Conservation (phyloP, 1,140 invertebrate genomes). For the Adoxophyes honmai region DNA sequence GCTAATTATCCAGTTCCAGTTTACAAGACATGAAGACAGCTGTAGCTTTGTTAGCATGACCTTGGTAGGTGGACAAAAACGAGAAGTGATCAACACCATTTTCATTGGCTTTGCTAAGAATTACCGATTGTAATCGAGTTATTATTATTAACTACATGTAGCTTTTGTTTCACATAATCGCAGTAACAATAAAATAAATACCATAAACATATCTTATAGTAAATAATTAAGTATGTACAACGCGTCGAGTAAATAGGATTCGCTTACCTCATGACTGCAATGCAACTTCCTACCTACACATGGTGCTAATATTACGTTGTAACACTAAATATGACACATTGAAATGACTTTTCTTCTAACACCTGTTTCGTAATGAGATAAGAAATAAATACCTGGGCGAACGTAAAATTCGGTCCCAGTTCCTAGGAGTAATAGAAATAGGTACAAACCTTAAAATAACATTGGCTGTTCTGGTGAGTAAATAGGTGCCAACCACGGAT, state of each 20-base stretch:
- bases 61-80: not conserved
- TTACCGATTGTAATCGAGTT: no score
- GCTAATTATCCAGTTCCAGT: no score
- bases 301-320: slow-evolving; percentile 40
- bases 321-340: slow-evolving; percentile 40
- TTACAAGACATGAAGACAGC: no score
- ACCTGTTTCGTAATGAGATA: slow-evolving; percentile 34
- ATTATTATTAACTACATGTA: no score
- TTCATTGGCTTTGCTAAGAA: no score
- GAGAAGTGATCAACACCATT: slow-evolving; percentile 1
- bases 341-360: slow-evolving; percentile 26
- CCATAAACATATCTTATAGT: not conserved
- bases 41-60: slow-evolving; percentile 14
- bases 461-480: slow-evolving; percentile 62
- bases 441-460: slow-evolving; percentile 66
- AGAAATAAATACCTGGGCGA: slow-evolving; percentile 13
- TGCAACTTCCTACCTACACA: slow-evolving; percentile 45
- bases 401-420: slow-evolving; percentile 9
- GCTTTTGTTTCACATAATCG: no score
- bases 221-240: not conserved
- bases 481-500: slow-evolving; percentile 44
- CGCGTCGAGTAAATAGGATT: not conserved
- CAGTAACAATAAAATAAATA: not conserved
- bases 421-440: slow-evolving; percentile 19
- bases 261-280: slow-evolving; percentile 9